Evolutionary conservation across 53 echinoderm and acorn worm genomes (phyloP).

Genomic region (Glandiceps talaboti): DNA sequence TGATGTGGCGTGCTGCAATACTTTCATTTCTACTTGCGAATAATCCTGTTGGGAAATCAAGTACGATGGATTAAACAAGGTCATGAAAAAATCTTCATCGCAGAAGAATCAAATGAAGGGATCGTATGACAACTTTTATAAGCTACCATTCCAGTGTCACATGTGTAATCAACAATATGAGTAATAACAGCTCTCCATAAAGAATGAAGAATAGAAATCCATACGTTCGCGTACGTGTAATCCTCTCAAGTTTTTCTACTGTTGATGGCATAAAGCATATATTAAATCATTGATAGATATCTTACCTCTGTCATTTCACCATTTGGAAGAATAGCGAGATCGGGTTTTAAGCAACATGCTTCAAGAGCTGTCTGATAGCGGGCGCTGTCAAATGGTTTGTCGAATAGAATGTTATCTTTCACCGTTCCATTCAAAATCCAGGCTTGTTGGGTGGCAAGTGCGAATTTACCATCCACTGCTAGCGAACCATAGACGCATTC

Average conservation of each 20-base stretch:
- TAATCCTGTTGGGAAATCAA: too few relatives aligned
- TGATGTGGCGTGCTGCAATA: too few relatives aligned
- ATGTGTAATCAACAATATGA: too few relatives aligned
- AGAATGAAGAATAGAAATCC: background rate
- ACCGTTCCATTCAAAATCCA: conserved; percentile 96
- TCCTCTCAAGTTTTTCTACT: too few relatives aligned
- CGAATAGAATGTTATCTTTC: conserved; percentile 90
- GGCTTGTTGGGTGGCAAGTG: conserved; percentile 86
- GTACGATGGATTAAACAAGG: too few relatives aligned
- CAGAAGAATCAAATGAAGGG: too few relatives aligned
- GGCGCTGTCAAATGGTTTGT: conserved; percentile 49
- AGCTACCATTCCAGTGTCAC: too few relatives aligned
- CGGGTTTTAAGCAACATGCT: conserved; percentile 69
- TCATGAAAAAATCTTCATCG: too few relatives aligned
- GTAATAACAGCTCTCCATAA: background rate
- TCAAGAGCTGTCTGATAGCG: conserved; percentile 43
- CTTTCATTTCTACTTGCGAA: too few relatives aligned
- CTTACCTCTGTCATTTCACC: conserved; percentile 94
- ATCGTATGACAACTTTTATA: too few relatives aligned
- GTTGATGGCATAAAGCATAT: too few relatives aligned
- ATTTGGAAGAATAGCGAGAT: conserved; percentile 70
- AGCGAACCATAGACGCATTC: conserved; percentile 61
- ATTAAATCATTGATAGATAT: background rate
- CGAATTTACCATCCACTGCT: conserved; percentile 51
- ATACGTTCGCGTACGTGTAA: background rate